Base-by-base conservation (phyloP, 2,888 invertebrate genomes). In the Drosophila meridionalis region DNA sequence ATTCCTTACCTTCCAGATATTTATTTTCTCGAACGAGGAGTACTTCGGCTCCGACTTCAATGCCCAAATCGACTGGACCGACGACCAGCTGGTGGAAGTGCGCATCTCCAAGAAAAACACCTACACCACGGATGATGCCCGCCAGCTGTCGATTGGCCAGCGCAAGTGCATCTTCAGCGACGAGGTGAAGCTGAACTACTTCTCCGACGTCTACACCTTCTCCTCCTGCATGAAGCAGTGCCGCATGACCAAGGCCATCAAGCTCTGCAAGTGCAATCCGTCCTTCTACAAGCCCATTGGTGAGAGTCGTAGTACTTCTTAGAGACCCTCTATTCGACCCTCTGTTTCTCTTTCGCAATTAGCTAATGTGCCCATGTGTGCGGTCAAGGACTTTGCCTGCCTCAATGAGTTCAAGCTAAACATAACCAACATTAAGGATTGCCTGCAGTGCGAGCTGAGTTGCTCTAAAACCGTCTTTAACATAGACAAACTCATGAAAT, bases 381-480 rank as follows among this genome's bases (percentile, higher is more conserved):
- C 93, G 1, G 84, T 96, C 5, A 92, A 92, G 2, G 95, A 96
- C 78, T 92, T 96, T 67, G 90, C 92, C 50, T 96, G 96, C 80
- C 94, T 96, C 47, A 93, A 94, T 0, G 92, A 94, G 11, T 91
- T 95, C 87, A 93, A 94, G 48, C 89, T 92, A 0, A 93, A 94
- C 55, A 96, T 96, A 50, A 94, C 94, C 7, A 94, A 95, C 64
- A 94, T 95, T 7, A 94, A 94, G 36, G 93, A 94, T 50, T 97
- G 96, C 85, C 82, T 89, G 8, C 90, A 94, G 7, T 97, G 97
- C 91, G 95, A 96, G 83, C 93, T 97, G 14, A 95, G 96, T 45
- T 97, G 97, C 91, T 94, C 95, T 9, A 96, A 96, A 90, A 96
- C 96, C 0, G 95, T 96, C 0, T 97, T 96, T 80, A 95, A 96